Base-by-base conservation (phyloP, 2,888 invertebrate species). In the Luperina nickerlii region DNA sequence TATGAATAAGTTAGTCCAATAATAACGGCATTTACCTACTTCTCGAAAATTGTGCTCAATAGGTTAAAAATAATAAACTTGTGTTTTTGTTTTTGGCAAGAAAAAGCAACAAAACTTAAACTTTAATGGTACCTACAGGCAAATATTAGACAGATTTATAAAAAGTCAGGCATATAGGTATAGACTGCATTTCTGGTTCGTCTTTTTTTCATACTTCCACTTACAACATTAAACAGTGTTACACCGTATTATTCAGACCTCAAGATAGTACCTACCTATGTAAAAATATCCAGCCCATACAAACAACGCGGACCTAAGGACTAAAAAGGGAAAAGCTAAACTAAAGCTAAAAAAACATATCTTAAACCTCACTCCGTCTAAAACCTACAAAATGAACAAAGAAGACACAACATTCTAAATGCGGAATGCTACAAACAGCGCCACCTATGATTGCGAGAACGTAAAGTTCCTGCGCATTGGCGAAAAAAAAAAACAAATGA, bases 351-450 rank as follows among this genome's bases (percentile, higher is more conserved):
- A 11, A 57, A 57, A 20, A 70, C 2, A 38, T 4, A 45, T 45
- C 13, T 48, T 45, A 54, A 38, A 9, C 0, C 7, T 54, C 3
- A 8, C 20, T 11, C 15, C 9, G 11, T 48, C 9, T 18, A 15
- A 62, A 51, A 76, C 15, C n/a, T 20, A 27, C 24, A 24, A 42
- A 51, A 51, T 27, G 7, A 54, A 63, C 20, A 45, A 45, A 45
- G 54, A 81, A 72, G 32, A 13, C 51, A 15, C 20, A 15, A 8
- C 11, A 48, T 69, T 68, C 7, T 38, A 70, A 51, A 62, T 15
- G 1, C n/a, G 32, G 32, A 62, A 60, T 13, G 24, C 27, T 45
- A 71, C 70, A 20, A 67, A 38, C 85, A 83, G 85, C 85, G 83
- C 82, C 83, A 84, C 45, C 85, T 84, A 81, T 73, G 15, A 70